Evolutionary conservation across 1,140 invertebrate genomes (phyloP), one percentile per base, ranked within the genome.

Genomic region (Ptiloglossa arizonensis): DNA sequence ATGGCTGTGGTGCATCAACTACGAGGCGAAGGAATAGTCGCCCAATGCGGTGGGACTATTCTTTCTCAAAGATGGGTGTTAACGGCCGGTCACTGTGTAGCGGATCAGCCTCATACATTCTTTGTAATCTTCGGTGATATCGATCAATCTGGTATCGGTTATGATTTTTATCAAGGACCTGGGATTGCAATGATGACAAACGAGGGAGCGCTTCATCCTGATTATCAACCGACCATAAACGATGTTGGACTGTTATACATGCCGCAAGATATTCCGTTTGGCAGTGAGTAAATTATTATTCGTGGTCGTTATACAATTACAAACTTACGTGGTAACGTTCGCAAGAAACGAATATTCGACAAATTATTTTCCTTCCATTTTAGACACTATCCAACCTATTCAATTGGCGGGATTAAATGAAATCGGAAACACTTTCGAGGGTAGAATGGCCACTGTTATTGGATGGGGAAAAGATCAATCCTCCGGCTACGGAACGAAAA

Each of bases 401-500:
- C 19, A 15, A 1, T n/a, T 74, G 5, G 32, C 62, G 0, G 19
- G 44, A 19, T 32, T 19, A 0, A 60, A 27, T 5, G 3, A 48
- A 0, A 0, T 15, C 0, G 0, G 0, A 0, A 13, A 54, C 5
- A 50, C 44, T 0, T 80, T 85, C 13, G 41, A 19, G 0, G 35
- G 56, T 15, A 63, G 22, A 9, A 69, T 8, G 1, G 78, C 67
- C 1, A n/a, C 48, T 1, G 77, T 86, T 19, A 77, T 83, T 41
- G 86, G 85, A 27, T 88, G 86, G 87, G 86, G 86, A 19, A 70
- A 69, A n/a, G 81, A 83, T 4, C 17, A 52, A 8, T 22, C 17
- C 19, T 1, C 24, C 6, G 35, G 29, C 8, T 1, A 0, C 3
- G 80, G 75, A 11, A 74, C 73, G n/a, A 63, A 54, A 0, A 44